Conservation (phyloP, 1,140 invertebrate genomes). For the Panagrolaimus sp. region DNA sequence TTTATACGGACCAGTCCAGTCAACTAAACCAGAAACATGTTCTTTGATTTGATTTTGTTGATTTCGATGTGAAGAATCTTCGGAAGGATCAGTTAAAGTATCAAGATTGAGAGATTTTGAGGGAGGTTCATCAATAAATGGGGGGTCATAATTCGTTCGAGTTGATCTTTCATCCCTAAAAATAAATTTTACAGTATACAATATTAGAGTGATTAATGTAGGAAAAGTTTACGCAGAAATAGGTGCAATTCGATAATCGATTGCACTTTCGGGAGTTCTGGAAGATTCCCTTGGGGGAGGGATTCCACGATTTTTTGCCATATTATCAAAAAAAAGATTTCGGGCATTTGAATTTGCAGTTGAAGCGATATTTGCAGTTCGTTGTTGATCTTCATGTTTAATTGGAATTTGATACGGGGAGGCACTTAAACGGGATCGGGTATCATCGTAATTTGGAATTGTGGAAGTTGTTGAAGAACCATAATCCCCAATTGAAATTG, state of each 20-base stretch:
- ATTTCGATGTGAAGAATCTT: slow-evolving; percentile 49
- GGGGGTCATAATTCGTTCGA: slow-evolving; percentile 15
- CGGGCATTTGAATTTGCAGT: background rate
- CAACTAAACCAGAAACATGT: slow-evolving; percentile 70
- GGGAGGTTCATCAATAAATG: slow-evolving; percentile 22
- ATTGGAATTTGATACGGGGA: slow-evolving; percentile 10
- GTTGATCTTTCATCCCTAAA: background rate
- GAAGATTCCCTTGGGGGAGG: background rate
- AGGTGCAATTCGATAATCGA: slow-evolving; percentile 1
- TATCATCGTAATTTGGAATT: slow-evolving; percentile 7
- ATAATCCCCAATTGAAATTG: too few species aligned
- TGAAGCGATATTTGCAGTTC: too few species aligned
- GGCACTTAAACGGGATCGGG: background rate
- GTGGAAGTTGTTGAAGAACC: background rate
- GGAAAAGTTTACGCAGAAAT: slow-evolving; percentile 1
- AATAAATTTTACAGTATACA: background rate
- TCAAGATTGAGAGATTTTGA: background rate
- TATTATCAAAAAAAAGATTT: slow-evolving; percentile 13
- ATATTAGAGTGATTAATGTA: too few species aligned
- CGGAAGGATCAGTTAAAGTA: background rate
- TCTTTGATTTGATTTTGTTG: slow-evolving; percentile 62
- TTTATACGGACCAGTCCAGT: too few species aligned
- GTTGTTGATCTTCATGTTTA: background rate
- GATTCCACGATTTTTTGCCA: background rate
- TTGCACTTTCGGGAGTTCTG: background rate